A percentile compares a stretch with the other conserved stretches of the same genome.
phyloP scores from a whole-genome alignment of 2,113 vertebrate genomes.

The Cygnus buccinator region DNA sequence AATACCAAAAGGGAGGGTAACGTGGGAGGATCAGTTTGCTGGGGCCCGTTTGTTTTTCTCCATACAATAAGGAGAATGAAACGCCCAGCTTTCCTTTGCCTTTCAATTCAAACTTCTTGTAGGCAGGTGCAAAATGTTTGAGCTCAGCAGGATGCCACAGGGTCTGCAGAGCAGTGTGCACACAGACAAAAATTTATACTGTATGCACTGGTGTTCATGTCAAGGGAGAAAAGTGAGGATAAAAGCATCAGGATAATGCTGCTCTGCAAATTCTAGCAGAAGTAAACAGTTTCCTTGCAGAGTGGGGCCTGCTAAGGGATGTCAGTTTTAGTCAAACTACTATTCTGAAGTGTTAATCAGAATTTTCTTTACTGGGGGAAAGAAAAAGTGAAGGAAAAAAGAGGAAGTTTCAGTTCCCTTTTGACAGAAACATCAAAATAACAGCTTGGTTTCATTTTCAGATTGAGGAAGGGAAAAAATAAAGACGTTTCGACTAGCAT shows the following conservation, averaged over 20 bases:
- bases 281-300: neutral
- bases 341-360: neutral
- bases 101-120: neutral
- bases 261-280: neutral
- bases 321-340: neutral
- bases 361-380: neutral
- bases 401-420: neutral
- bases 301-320: neutral
- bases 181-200: neutral
- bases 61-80: neutral
- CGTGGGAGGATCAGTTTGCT: neutral
- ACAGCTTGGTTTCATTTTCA: neutral
- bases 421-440: neutral
- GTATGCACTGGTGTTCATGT: neutral
- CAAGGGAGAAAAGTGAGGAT: neutral
- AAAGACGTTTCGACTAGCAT: neutral
- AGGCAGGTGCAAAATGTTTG: neutral
- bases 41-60: neutral
- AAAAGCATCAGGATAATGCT: neutral
- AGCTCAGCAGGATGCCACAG: neutral
- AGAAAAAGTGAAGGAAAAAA: neutral
- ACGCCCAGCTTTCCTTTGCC: neutral
- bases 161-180: neutral
- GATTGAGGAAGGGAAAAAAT: neutral
- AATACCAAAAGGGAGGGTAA: neutral